Evolutionary conservation across 2,888 invertebrate species (phyloP), one percentile per base, ranked within the genome.

Genomic region (Hartigia nigra): DNA sequence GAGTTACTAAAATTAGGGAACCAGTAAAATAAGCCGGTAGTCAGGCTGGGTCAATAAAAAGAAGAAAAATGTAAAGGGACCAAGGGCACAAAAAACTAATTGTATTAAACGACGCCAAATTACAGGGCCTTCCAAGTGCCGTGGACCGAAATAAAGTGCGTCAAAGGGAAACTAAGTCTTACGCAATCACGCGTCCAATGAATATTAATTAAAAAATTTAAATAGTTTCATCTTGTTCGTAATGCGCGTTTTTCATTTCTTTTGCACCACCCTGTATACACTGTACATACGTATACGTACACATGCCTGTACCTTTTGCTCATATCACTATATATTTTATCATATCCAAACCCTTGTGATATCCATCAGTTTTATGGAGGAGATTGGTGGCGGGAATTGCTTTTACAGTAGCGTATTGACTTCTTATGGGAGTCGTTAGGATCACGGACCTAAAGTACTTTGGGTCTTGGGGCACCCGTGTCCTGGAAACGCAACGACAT

Each of bases 71-170:
- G 69, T 78, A 78, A 77, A 79, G 69, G 74, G 70, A 37, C 80
- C 81, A 74, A 75, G 81, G 80, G 81, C 84, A 86, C 82, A 85
- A 88, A 86, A 87, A 89, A 87, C 84, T 87, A 88, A 88, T 89
- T 88, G 87, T 85, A 87, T 87, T 86, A 86, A 88, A 87, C 84
- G 87, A 86, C 82, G 85, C 78, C 79, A 87, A 88, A 88, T 89
- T 88, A 86, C 84, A 85, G 85, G 86, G 76, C 81, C 83, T 78
- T 70, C 80, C 79, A 75, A 69, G 83, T 80, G 81, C 69, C 70
- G 76, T 32, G 83, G 78, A 78, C 75, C 75, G 79, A 79, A 81
- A 84, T 80, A 81, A 82, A 81, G 74, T 78, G 70, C 76, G 82
- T 32, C 77, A n/a, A 70, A 35, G 32, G 39, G 76, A n/a, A 69